These are phyloP conservation scores for Parauchenoglanis ngamensis DNA, from an alignment of 2,797 vertebrate species.

Conservation along the genomic window DNA sequence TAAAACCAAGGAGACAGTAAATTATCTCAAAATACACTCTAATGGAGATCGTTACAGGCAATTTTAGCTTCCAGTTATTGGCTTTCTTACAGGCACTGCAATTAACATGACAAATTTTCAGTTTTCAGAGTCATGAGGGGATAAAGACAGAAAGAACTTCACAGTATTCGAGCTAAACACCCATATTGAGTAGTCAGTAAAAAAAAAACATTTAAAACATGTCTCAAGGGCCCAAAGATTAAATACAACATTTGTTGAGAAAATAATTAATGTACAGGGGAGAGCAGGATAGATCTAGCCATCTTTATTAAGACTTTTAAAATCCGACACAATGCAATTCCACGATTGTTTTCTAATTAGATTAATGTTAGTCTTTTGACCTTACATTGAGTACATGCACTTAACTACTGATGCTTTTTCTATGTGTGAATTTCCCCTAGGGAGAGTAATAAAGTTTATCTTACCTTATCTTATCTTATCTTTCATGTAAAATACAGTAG, in stretches of 20 bases:
- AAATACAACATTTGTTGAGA: not conserved
- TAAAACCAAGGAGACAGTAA: not conserved
- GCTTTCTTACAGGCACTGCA: not conserved
- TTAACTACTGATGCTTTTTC: not conserved
- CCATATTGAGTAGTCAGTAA: not conserved
- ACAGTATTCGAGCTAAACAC: not conserved
- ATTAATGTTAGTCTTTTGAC: not conserved
- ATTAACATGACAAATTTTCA: not conserved
- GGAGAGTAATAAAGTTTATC: no score
- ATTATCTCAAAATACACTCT: not conserved
- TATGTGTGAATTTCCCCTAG: no score
- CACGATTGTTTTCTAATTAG: not conserved
- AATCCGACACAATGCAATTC: not conserved
- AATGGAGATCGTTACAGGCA: not conserved
- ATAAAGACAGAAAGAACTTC: not conserved
- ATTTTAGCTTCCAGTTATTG: not conserved
- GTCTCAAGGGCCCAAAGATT: not conserved
- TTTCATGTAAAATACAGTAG: not conserved
- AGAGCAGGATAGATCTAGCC: not conserved
- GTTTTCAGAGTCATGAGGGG: not conserved
- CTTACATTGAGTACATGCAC: not conserved
- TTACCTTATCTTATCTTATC: no score
- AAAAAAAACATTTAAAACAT: not conserved
- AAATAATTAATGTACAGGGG: not conserved
- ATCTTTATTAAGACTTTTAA: not conserved